Percentiles rank a stretch among this genome's conserved stretches.
Evolutionary conservation across 2,888 invertebrate species (phyloP).

Genomic region (Mechanitis messenoides): DNA sequence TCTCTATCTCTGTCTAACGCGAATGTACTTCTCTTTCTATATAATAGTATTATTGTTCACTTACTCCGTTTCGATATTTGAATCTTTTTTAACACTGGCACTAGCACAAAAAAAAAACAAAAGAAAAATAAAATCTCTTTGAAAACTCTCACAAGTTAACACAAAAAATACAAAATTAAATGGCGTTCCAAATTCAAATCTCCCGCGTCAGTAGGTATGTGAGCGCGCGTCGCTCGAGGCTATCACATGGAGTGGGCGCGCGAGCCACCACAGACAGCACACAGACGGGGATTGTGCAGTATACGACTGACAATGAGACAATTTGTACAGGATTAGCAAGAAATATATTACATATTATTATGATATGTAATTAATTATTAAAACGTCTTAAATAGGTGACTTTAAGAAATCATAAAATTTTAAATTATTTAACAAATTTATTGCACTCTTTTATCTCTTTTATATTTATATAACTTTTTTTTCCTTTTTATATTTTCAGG

Average conservation of each 20-base stretch:
- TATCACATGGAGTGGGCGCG: slow-evolving; percentile 69
- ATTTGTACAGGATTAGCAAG: slow-evolving; percentile 23
- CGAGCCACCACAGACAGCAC: slow-evolving; percentile 53
- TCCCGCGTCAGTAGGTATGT: slow-evolving; percentile 51
- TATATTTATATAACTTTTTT: too few relatives aligned
- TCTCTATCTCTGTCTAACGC: slow-evolving; percentile 42
- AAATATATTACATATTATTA: background rate
- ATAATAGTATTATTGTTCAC: slow-evolving; percentile 72
- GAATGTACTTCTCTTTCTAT: slow-evolving; percentile 45
- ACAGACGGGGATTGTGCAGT: slow-evolving; percentile 59
- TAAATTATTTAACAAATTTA: too few relatives aligned
- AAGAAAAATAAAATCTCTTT: slow-evolving; percentile 1
- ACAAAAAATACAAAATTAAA: slow-evolving; percentile 22
- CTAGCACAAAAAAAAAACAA: slow-evolving; percentile 8
- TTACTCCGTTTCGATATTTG: slow-evolving; percentile 57
- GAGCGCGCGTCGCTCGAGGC: slow-evolving; percentile 69
- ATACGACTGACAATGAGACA: slow-evolving; percentile 39
- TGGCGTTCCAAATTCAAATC: slow-evolving; percentile 42
- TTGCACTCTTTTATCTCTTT: too few relatives aligned
- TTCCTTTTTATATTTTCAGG: too few relatives aligned
- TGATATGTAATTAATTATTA: slow-evolving; percentile 1
- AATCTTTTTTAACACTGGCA: slow-evolving; percentile 58
- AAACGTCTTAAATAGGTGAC: background rate
- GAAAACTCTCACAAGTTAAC: slow-evolving; percentile 13
- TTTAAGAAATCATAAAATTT: background rate